A percentile compares a stretch with the other conserved stretches of the same genome.
Evolutionary conservation across 2,888 invertebrate species (phyloP).

Genomic region (Hydraecia micacea): DNA sequence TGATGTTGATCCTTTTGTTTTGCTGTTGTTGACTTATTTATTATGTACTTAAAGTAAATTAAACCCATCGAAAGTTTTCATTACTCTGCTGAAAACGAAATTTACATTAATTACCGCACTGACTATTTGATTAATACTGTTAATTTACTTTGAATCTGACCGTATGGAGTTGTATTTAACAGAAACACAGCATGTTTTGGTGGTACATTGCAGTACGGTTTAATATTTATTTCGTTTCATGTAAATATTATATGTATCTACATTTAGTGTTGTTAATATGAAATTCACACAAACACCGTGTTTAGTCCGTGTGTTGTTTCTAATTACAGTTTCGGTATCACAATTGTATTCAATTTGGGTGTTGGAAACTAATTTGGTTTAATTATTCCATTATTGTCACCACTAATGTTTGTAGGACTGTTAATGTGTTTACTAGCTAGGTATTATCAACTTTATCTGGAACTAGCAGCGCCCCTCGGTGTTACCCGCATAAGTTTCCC

Average conservation of each 20-base stretch:
- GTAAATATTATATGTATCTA: not conserved
- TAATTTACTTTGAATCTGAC: slow-evolving; percentile 47
- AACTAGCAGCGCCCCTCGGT: no score
- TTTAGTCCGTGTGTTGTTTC: slow-evolving; percentile 29
- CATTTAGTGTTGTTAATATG: slow-evolving; percentile 26
- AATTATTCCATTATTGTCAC: slow-evolving; percentile 36
- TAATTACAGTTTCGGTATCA: slow-evolving; percentile 32
- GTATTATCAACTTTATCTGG: slow-evolving; percentile 20
- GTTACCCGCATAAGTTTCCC: no score
- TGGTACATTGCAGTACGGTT: not conserved
- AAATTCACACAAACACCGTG: slow-evolving; percentile 4
- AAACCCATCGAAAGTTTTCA: slow-evolving; percentile 35
- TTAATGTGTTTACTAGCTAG: slow-evolving; percentile 14
- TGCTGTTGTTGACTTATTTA: slow-evolving; percentile 21
- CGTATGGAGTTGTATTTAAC: slow-evolving; percentile 18
- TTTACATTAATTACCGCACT: slow-evolving; percentile 39
- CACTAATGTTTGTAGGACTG: slow-evolving; percentile 14
- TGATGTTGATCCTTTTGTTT: slow-evolving; percentile 21
- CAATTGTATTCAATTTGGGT: slow-evolving; percentile 31
- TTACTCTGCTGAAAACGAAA: slow-evolving; percentile 29
- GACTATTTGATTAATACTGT: slow-evolving; percentile 48
- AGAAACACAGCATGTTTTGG: slow-evolving; percentile 15
- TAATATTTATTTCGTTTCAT: slow-evolving; percentile 18
- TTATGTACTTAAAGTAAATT: slow-evolving; percentile 25
- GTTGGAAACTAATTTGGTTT: slow-evolving; percentile 24